Evolutionary conservation across 2,113 vertebrate genomes (phyloP), one percentile per base, ranked within the genome.

Genomic region (Egretta garzetta): DNA sequence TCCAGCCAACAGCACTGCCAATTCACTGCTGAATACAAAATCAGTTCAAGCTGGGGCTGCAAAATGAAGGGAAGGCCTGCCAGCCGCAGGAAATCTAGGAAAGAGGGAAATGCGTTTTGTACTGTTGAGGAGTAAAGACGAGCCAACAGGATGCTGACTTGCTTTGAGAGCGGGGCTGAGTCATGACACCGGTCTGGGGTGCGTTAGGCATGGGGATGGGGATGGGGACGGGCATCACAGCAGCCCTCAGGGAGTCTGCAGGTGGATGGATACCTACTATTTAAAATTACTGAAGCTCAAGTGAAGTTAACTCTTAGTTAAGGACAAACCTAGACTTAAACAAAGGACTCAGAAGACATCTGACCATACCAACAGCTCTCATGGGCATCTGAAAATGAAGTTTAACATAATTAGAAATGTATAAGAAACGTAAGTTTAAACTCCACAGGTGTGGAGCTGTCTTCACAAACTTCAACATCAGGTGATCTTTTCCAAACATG

Each of bases 11-110:
- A 73, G 28, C 2, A 2, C 72, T 91, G 93, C 77, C 94, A 96
- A 93, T 70, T 80, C 80, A 76, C 70, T 76, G 41, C 39, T 80
- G 83, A 95, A 81, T 52, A 50, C 30, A 89, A 94, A 95, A 96
- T 95, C 77, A 91, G 45, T 93, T 93, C 94, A 96, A 91, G 77
- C 89, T 93, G 93, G 58, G 67, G 32, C 85, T 96, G 66, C 74
- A 85, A 76, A 94, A 62, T 14, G 58, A 81, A 89, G 43, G 64
- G 63, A 92, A 82, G 28, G 53, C 41, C 58, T 90, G 95, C 80
- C 93, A 97, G 89, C 62, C 8, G 4, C 27, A 85, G 70, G 80
- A 87, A 95, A 91, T 91, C 86, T 73, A 96, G 84, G 93, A 93
- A 95, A 96, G n/a, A 70, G 10, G 63, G 59, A 95, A 96, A 85